Evolutionary conservation across 1,140 invertebrate genomes (phyloP).

Genomic region (Helicorthomorpha holstii): DNA sequence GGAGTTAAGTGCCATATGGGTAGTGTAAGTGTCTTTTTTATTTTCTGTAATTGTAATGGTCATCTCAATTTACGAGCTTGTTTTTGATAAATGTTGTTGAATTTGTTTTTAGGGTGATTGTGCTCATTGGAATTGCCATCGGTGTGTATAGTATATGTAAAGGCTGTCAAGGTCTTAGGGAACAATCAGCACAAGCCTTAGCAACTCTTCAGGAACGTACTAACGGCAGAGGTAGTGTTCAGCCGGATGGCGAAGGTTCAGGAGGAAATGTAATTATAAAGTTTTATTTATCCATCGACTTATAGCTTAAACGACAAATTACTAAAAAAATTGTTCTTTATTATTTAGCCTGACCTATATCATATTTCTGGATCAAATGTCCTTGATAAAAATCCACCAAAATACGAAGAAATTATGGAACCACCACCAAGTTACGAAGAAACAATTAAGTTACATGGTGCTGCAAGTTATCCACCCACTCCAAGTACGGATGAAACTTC

Average conservation of each 20-base stretch:
- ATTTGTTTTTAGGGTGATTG: neutral
- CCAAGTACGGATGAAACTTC: too few relatives aligned
- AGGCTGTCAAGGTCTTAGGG: neutral
- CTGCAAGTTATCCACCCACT: too few relatives aligned
- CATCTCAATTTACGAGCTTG: neutral
- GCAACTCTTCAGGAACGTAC: neutral
- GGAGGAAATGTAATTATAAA: too few relatives aligned
- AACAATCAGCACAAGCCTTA: neutral
- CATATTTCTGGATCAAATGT: neutral
- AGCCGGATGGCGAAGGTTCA: neutral
- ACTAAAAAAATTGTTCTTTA: conserved; percentile 6
- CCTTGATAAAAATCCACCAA: conserved; percentile 5
- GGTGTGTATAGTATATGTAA: conserved; percentile 4
- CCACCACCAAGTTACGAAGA: conserved; percentile 7
- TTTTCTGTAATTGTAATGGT: neutral
- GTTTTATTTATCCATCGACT: too few relatives aligned
- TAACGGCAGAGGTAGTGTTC: neutral
- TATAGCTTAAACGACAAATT: too few relatives aligned
- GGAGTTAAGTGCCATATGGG: neutral
- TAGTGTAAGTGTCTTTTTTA: neutral
- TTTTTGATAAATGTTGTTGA: neutral
- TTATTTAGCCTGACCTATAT: conserved; percentile 1
- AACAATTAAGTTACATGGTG: neutral
- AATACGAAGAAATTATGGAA: conserved; percentile 3
- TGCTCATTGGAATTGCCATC: neutral